Conservation (phyloP, 2,888 invertebrate species). For the Lypha dubia region DNA sequence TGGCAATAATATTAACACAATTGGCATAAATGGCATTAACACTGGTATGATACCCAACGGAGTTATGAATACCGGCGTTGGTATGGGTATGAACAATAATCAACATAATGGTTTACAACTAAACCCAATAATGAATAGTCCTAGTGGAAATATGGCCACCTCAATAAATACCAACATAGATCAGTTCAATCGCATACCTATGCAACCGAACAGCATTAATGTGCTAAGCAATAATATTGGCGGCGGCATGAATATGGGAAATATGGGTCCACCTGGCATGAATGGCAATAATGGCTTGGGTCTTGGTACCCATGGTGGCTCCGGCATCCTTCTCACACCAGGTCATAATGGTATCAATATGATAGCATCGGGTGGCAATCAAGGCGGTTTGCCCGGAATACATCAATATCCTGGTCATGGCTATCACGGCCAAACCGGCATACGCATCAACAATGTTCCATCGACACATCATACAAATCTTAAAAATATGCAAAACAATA, state of each 20-base stretch:
- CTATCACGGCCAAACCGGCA: slow-evolving; percentile 80
- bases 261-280: slow-evolving; percentile 63
- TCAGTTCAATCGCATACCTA: slow-evolving; percentile 82
- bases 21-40: slow-evolving; percentile 80
- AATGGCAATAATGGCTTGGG: slow-evolving; percentile 65
- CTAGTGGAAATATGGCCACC: slow-evolving; percentile 76
- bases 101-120: slow-evolving; percentile 74
- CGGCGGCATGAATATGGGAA: slow-evolving; percentile 70
- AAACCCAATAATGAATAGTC: slow-evolving; percentile 75
- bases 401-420: slow-evolving; percentile 73
- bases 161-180: slow-evolving; percentile 83
- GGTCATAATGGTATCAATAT: slow-evolving; percentile 79
- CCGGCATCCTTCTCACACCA: slow-evolving; percentile 77
- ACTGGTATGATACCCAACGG: slow-evolving; percentile 75
- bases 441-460: slow-evolving; percentile 83
- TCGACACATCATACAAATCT: slow-evolving; percentile 80
- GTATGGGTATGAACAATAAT: slow-evolving; percentile 69
- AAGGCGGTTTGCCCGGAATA: slow-evolving; percentile 73
- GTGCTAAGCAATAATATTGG: slow-evolving; percentile 78
- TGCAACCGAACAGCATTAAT: slow-evolving; percentile 78
- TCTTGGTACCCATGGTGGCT: slow-evolving; percentile 72
- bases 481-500: slow-evolving; percentile 76
- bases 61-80: slow-evolving; percentile 67
- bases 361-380: slow-evolving; percentile 77
- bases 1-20: slow-evolving; percentile 77